Evolutionary conservation across 2,797 vertebrate species (phyloP).

Genomic region (Acrossocheilus fasciatus): DNA sequence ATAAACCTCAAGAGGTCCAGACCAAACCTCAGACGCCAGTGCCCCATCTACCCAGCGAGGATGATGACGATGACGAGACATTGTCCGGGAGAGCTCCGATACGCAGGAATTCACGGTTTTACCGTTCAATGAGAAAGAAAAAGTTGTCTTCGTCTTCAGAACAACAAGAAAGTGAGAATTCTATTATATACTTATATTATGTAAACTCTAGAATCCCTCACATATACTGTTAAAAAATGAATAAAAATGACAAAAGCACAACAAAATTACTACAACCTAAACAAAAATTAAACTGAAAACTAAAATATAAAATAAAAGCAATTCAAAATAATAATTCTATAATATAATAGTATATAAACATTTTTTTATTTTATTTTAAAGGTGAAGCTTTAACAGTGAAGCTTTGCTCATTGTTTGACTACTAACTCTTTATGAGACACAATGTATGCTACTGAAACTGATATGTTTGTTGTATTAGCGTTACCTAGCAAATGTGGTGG

Average conservation of each 20-base stretch:
- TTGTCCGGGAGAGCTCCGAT: constrained; percentile 61
- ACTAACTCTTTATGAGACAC: not conserved
- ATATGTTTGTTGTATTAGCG: not conserved
- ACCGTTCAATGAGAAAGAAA: constrained; percentile 80
- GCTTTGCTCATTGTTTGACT: not conserved
- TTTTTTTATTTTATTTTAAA: not conserved
- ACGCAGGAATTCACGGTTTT: constrained; percentile 78
- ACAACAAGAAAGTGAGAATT: constrained; percentile 67
- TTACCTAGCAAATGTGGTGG: constrained; percentile 3
- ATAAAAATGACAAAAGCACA: not conserved
- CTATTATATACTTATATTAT: not conserved
- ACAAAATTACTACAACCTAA: not conserved
- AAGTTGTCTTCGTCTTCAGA: constrained; percentile 59
- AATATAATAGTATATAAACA: not conserved
- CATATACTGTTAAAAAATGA: too few species aligned
- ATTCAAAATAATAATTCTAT: not conserved
- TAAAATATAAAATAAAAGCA: not conserved
- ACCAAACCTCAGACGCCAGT: constrained; percentile 40
- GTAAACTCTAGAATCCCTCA: not conserved
- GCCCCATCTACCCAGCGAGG: not conserved
- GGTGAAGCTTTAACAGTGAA: not conserved
- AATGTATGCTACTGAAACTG: not conserved
- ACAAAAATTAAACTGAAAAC: not conserved
- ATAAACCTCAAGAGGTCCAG: constrained; percentile 65
- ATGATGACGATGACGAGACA: constrained; percentile 70